phyloP scores from a whole-genome alignment of 2,888 invertebrate species.

The Drosophila lutescens region DNA sequence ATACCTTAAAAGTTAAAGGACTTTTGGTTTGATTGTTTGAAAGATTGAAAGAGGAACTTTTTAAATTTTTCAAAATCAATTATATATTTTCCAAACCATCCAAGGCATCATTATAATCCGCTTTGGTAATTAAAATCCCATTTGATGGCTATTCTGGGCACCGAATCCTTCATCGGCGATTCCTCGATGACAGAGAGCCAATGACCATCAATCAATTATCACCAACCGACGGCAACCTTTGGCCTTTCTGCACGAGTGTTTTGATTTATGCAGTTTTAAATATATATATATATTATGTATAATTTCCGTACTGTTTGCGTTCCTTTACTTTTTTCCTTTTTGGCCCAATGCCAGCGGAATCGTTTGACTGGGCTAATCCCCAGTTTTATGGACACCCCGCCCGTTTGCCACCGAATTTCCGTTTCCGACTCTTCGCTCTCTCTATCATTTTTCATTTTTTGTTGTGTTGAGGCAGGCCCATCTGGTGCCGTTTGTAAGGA shows the following conservation, averaged over 20 bases:
- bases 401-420: slow-evolving; percentile 2
- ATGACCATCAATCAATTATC: slow-evolving; percentile 55
- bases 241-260: slow-evolving; percentile 30
- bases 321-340: not conserved
- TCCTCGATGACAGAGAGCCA: slow-evolving; percentile 1
- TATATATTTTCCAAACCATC: no score
- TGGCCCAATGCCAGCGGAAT: slow-evolving; percentile 41
- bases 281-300: slow-evolving; percentile 18
- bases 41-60: no score
- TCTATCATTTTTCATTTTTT: slow-evolving; percentile 68
- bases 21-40: no score
- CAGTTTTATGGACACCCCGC: slow-evolving; percentile 7
- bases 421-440: slow-evolving; percentile 9
- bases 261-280: slow-evolving; percentile 75
- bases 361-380: slow-evolving; percentile 43
- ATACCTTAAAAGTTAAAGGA: not conserved
- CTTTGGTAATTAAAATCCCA: not conserved
- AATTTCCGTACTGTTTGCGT: not conserved
- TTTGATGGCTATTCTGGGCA: not conserved
- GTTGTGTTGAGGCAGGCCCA: slow-evolving; percentile 41
- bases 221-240: slow-evolving; percentile 10
- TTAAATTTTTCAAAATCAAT: no score
- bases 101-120: not conserved
- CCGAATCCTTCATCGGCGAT: not conserved
- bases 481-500: slow-evolving; percentile 70